Evolutionary conservation across 2,113 vertebrate genomes (phyloP), one percentile per base, ranked within the genome.

Genomic region (Aegypius monachus): DNA sequence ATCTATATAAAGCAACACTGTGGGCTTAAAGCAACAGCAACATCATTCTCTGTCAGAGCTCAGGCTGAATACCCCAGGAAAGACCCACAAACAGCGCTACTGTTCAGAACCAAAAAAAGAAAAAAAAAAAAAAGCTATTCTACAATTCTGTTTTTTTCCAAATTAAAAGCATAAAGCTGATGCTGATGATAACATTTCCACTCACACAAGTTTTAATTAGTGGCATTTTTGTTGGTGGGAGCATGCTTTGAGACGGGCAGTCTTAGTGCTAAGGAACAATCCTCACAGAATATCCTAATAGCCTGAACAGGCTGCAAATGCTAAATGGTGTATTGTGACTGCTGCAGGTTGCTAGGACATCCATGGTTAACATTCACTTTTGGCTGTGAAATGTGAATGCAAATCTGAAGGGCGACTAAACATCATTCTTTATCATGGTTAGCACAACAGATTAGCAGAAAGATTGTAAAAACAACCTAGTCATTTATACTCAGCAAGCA

Each of bases 1-100:
- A 89, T 66, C 58, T 95, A 92, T 81, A 91, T 87, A 96, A 91
- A 97, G 96, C 48, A 94, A 77, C 6, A 0, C 26, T 80, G 45
- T 32, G 48, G n/a, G 20, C 74, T 95, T 97, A 96, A 95, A 95
- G 77, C 36, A 89, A 90, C 73, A 96, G 89, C 1, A 0, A 11
- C 7, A 3, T 40, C 55, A 34, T 53, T 68, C 81, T 88, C 43
- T 61, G n/a, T 58, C 34, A 48, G 36, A 94, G 45, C 36, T 84
- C 31, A 21, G 56, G 32, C 68, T 56, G 32, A 74, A 58, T 36
- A 63, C 8, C 13, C 8, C 50, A 59, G 26, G 29, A 84, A 56
- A 58, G 11, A 88, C 10, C 55, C 36, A 65, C 12, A 73, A 16
- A 61, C 2, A 2, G 13, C 5, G 7, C 27, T 81, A 48, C 38